Base-by-base conservation (phyloP, 37 sponge, comb jelly and placozoan species). In the Oopsacas minuta region DNA sequence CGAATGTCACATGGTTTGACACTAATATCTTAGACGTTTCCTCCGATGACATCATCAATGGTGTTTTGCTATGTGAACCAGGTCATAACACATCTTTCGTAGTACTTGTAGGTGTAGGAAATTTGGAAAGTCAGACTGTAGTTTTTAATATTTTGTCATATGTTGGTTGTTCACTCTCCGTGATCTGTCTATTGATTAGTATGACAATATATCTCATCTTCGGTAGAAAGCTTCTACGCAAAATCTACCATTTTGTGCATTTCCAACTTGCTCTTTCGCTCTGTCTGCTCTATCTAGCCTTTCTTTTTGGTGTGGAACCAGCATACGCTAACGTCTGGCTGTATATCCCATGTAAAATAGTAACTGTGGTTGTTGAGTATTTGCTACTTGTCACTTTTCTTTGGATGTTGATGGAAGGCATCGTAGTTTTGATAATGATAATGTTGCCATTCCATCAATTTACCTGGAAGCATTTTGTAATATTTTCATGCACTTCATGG, bases 91-190 rank as follows among this genome's bases (percentile, higher is more conserved):
- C 75, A 61, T 5, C 75, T 61, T 61, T 61, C 28, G 75, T 61
- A 5, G 75, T 61, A 25, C 75, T 61, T 32, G 30, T 61, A 7
- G 75, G 75, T 25, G 30, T 61, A 12, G 30, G 30, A 7, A 61
- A 61, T n/a, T 61, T 61, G 75, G 75, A 61, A n/a, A n/a, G 30
- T 61, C 75, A 86, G 82, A 34, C 82, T 38, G n/a, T 37, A 34
- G 91, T 85, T 17, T 39, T 91, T 1, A 51, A 51, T 30, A 37
- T 53, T 0, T 1, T 91, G 1, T 88, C 91, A 1, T 91, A 91
- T 81, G 83, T 91, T 53, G 91, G 91, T 34, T 86, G 87, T 82
- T 52, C 86, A 20, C 36, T 91, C 0, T 91, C 91, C 20, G 86
- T 86, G 17, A 38, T 91, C 17, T 91, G 89, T 37, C 87, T 91